Evolutionary conservation across 2,888 invertebrate genomes (phyloP), one percentile per base, ranked within the genome.

Genomic region (Apotomis betuletana): DNA sequence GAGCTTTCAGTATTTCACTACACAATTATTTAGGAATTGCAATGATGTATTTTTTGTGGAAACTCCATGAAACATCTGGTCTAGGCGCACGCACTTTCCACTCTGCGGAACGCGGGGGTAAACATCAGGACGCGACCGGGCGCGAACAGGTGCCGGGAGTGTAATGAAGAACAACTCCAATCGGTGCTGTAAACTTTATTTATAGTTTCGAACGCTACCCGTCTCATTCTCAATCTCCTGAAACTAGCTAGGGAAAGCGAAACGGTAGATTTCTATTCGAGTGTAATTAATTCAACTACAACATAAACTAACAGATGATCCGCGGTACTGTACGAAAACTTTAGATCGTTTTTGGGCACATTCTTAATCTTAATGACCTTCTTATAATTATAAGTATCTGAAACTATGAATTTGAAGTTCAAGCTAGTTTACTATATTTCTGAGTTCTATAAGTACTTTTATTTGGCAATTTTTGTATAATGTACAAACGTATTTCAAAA

Each of bases 181-280:
- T 62, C 67, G 62, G 61, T 67, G 61, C 67, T 71, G 61, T 71
- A 62, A 71, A 58, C 67, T 67, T 71, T 71, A 71, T 71, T 71
- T 71, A 67, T 71, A 71, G 71, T 71, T 58, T 51, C 52, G 57
- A 52, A 58, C 67, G 62, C 52, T 62, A 67, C 36, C 71, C 67
- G 67, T 67, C 71, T 62, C 71, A 52, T 67, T 67, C 71, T 67
- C 27, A 67, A 70, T 57, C 60, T 67, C 49, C 65, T 60, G 65
- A 70, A 67, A 67, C 60, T 61, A 65, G 41, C 38, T 54, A n/a
- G 54, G 41, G 46, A 38, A 64, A 64, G 46, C 52, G 58, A 63
- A 59, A 59, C 13, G 44, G 59, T 65, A 13, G 46, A 65, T 65
- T 59, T 65, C 55, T 65, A 65, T 67, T 67, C 49, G 51, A 9